Evolutionary conservation across 2,113 vertebrate genomes (phyloP).

Genomic region (Onychostoma macrolepis): DNA sequence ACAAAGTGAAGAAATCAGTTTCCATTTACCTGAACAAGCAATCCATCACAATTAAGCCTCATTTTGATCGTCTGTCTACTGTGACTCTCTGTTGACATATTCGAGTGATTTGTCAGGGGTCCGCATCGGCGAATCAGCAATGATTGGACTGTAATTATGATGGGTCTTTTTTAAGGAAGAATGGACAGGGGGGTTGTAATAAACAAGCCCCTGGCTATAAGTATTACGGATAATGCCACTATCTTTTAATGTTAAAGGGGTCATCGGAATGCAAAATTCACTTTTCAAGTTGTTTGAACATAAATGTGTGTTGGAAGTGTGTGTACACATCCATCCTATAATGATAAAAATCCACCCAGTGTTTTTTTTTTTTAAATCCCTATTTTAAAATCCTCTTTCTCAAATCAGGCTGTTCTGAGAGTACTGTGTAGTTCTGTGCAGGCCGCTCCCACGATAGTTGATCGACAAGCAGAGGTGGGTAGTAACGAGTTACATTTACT

Average conservation of each 20-base stretch:
- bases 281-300: too few relatives aligned
- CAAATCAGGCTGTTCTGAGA: too few relatives aligned
- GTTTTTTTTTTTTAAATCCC: too few relatives aligned
- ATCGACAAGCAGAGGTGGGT: too few relatives aligned
- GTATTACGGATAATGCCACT: neutral
- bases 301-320: too few relatives aligned
- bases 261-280: too few relatives aligned
- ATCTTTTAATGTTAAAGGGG: neutral
- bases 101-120: constrained; percentile 29
- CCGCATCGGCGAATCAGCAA: neutral
- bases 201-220: constrained; percentile 15
- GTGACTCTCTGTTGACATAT: constrained; percentile 17
- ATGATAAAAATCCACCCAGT: too few relatives aligned
- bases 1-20: constrained; percentile 37
- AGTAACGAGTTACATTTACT: too few relatives aligned
- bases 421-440: too few relatives aligned
- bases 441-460: too few relatives aligned
- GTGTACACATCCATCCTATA: too few relatives aligned
- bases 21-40: constrained; percentile 37
- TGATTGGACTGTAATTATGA: constrained; percentile 8
- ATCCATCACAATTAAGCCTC: constrained; percentile 27
- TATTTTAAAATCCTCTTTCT: too few relatives aligned
- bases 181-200: neutral
- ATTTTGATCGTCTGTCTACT: neutral
- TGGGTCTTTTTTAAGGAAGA: neutral